Base-by-base conservation (phyloP, 2,113 vertebrate genomes). In the Centropus unirufus region DNA sequence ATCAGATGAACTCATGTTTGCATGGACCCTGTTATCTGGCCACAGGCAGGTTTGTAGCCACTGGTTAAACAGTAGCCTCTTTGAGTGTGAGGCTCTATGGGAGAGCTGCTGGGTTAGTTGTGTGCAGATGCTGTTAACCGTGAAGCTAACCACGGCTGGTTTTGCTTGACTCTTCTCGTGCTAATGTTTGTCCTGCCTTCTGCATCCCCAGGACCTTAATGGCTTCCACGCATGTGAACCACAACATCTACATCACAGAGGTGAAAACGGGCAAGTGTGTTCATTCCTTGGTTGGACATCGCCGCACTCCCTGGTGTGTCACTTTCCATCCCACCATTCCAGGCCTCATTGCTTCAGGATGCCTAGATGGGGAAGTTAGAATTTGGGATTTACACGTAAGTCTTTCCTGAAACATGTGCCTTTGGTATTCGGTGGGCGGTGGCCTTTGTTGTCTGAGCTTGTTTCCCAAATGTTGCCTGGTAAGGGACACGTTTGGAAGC, bases 331-430 rank as follows among this genome's bases (percentile, higher is more conserved):
- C 99, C 90, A 99, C 99, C 73, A 99, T 99, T 93, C 98, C 99
- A 4, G 99, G 99, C 95, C 98, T 99, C 89, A 99, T 99, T 97
- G 99, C 99, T 90, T 99, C 99, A 18, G 99, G 99, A 92, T 99
- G 99, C 98, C 98, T 99, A 83, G 99, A 99, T 90, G 99, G 99
- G 57, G 99, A 99, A 97, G 99, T 99, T 97, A 98, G 99, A 76
- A 99, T 99, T 96, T 99, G 99, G 99, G 99, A 99, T 98, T 98
- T 99, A 89, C 99, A 99, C 5, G 99, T 99, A 98, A 99, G 99
- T 98, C 49, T 80, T 72, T 62, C 22, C n/a, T 96, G 81, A 90
- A 80, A 67, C 30, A 5, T 1, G 3, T 51, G 46, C 26, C 3
- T 83, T 85, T 81, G 73, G 18, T 91, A 26, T 72, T 87, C 90